A percentile compares a stretch with the other conserved stretches of the same genome.
Conservation (phyloP, 2,113 vertebrate species). For the Ophiodon elongatus region DNA sequence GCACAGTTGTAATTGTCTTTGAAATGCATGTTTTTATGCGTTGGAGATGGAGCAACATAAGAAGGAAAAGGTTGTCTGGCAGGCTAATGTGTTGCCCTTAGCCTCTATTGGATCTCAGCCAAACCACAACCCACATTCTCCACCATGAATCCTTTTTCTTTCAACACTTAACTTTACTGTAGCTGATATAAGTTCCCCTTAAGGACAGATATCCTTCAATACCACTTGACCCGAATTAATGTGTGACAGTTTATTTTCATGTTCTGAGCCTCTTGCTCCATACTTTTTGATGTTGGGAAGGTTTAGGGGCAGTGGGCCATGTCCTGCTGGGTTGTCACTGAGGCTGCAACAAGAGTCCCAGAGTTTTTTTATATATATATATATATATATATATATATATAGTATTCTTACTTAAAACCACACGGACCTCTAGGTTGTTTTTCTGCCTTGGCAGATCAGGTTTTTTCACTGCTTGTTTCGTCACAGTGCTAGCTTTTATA, state of each 20-base stretch:
- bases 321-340: conserved; percentile 11
- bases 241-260: not conserved
- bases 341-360: not conserved
- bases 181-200: not conserved
- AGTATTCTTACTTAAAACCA: not conserved
- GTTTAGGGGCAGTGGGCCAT: not conserved
- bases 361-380: too few relatives aligned
- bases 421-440: not conserved
- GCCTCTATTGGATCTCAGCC: not conserved
- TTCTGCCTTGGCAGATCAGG: not conserved
- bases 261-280: not conserved
- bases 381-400: too few relatives aligned
- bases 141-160: not conserved
- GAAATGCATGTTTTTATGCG: not conserved
- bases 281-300: conserved; percentile 1
- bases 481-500: not conserved
- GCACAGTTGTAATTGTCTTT: not conserved
- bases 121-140: not conserved
- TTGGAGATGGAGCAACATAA: not conserved
- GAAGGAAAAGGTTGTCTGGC: not conserved
- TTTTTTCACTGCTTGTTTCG: not conserved
- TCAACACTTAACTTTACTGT: not conserved
- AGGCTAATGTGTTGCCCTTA: not conserved
- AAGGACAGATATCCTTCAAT: not conserved
- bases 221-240: not conserved